These are phyloP conservation scores for Griposia aprilina DNA, from an alignment of 2,888 invertebrate species.

Conservation along the genomic window DNA sequence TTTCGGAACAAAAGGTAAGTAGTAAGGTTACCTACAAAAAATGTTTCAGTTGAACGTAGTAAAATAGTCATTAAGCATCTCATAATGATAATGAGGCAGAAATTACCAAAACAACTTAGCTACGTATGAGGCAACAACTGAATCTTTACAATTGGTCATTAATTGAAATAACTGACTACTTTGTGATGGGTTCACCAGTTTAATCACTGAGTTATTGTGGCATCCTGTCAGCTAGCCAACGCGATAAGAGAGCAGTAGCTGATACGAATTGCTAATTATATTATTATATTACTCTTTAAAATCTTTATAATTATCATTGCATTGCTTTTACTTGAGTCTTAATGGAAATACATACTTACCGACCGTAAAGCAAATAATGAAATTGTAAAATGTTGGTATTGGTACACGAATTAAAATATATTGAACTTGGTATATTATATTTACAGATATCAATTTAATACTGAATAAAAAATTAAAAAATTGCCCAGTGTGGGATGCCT, in stretches of 20 bases:
- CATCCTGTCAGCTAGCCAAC: not conserved
- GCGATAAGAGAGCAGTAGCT: not conserved
- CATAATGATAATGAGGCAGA: conserved; percentile 25
- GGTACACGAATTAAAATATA: not conserved
- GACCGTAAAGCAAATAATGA: not conserved
- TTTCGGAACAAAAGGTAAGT: not conserved
- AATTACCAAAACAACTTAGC: conserved; percentile 12
- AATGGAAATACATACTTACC: not conserved
- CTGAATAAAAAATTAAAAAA: not conserved
- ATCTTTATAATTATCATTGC: too few species aligned
- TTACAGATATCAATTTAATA: not conserved
- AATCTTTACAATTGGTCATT: conserved; percentile 17
- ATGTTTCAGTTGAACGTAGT: not conserved
- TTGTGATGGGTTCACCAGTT: not conserved
- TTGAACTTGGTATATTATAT: conserved; percentile 2
- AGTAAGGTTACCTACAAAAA: not conserved
- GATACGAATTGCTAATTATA: not conserved
- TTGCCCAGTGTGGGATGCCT: not conserved
- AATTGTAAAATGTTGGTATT: not conserved
- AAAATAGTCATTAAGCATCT: conserved; percentile 18
- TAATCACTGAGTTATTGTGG: conserved; percentile 5
- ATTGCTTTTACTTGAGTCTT: not conserved
- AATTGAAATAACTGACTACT: not conserved
- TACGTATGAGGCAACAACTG: conserved; percentile 19
- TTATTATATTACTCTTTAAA: not conserved